Evolutionary conservation across 2,888 invertebrate species (phyloP).

Genomic region (Venusia cambrica): DNA sequence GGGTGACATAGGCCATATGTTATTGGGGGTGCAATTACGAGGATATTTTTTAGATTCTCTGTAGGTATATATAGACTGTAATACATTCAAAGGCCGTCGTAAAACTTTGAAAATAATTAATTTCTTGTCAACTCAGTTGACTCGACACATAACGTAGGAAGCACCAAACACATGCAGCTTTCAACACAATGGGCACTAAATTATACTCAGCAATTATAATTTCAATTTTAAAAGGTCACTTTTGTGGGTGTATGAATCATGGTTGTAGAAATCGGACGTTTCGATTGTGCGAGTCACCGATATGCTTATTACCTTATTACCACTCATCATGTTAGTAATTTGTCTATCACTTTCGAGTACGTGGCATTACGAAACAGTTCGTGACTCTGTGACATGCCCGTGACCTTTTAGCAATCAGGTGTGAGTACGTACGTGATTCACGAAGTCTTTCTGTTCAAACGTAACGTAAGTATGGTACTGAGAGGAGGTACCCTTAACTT

Average conservation of each 20-base stretch:
- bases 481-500: too few relatives aligned
- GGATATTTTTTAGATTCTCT: too few relatives aligned
- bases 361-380: constrained; percentile 32
- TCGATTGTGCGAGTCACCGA: not conserved
- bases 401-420: constrained; percentile 38
- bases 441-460: too few relatives aligned
- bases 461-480: too few relatives aligned
- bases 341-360: constrained; percentile 12
- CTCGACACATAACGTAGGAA: too few relatives aligned
- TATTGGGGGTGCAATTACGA: too few relatives aligned
- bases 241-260: constrained; percentile 7
- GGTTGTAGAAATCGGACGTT: constrained; percentile 11
- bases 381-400: constrained; percentile 38
- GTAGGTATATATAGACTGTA: too few relatives aligned
- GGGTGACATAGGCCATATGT: too few relatives aligned
- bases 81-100: too few relatives aligned
- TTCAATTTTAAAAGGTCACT: not conserved
- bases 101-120: too few relatives aligned
- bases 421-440: not conserved
- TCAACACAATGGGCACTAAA: constrained; percentile 5
- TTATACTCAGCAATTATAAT: constrained; percentile 9
- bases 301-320: constrained; percentile 9
- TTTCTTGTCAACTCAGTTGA: too few relatives aligned
- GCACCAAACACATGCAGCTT: too few relatives aligned
- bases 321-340: constrained; percentile 15